phyloP scores from a whole-genome alignment of 2,113 vertebrate species.

The Urocolius indicus region DNA sequence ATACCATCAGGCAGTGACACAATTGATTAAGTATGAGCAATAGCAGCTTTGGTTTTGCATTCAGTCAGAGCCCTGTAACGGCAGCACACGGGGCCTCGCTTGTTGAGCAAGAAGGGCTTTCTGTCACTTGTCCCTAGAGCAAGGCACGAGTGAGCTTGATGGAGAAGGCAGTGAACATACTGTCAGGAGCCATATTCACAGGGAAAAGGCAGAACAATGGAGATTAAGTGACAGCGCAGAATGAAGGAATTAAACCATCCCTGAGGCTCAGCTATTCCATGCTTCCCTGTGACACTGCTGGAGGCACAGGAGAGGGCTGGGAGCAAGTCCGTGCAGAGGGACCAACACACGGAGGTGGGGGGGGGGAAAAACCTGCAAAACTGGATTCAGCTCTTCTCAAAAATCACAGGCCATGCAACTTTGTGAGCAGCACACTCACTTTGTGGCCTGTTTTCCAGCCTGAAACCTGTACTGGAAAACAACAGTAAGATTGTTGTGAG shows the following conservation, averaged over 20 bases:
- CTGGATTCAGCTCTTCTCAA: not conserved
- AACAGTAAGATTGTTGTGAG: not conserved
- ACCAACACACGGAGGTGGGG: not conserved
- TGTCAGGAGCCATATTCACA: slow-evolving; percentile 48
- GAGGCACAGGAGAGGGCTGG: slow-evolving; percentile 9
- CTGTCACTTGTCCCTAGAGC: slow-evolving; percentile 52
- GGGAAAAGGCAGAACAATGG: slow-evolving; percentile 25
- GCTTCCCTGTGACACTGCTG: not conserved
- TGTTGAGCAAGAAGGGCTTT: slow-evolving; percentile 36
- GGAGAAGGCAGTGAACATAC: slow-evolving; percentile 25
- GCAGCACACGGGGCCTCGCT: slow-evolving; percentile 13
- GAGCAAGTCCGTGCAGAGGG: not conserved
- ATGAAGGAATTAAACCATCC: slow-evolving; percentile 37
- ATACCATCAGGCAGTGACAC: not conserved
- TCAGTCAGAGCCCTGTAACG: slow-evolving; percentile 22
- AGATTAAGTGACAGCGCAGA: slow-evolving; percentile 34
- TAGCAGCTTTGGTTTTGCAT: slow-evolving; percentile 37
- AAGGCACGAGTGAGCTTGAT: slow-evolving; percentile 14
- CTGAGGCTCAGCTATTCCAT: not conserved
- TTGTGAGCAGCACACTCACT: accelerated
- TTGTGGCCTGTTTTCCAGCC: not conserved
- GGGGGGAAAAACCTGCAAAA: slow-evolving; percentile 22
- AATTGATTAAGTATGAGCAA: slow-evolving; percentile 51
- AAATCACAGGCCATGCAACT: not conserved
- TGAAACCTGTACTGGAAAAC: not conserved